phyloP scores from a whole-genome alignment of 2,888 invertebrate species.

The Pogonocherus hispidulus region DNA sequence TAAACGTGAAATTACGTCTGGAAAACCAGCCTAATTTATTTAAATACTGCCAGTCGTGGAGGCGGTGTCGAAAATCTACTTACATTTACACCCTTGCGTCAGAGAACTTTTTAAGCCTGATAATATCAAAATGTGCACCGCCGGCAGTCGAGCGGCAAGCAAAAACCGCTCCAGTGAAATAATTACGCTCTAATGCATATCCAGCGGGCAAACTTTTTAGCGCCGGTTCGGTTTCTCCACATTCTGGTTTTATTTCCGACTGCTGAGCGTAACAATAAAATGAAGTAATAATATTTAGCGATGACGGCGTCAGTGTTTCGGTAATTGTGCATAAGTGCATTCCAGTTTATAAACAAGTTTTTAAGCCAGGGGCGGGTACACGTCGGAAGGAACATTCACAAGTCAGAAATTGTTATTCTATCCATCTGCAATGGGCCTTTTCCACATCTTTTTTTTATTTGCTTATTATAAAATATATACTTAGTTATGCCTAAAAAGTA shows the following conservation, averaged over 20 bases:
- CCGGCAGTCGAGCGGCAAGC: neutral
- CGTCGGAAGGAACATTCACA: too few relatives aligned
- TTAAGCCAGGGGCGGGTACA: neutral
- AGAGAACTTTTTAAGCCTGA: conserved; percentile 22
- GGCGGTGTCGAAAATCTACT: conserved; percentile 10
- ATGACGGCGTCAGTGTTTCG: conserved; percentile 12
- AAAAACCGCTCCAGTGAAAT: conserved; percentile 15
- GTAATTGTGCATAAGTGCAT: neutral
- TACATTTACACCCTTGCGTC: neutral
- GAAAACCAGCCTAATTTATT: conserved; percentile 15
- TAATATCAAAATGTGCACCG: conserved; percentile 26
- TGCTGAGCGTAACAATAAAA: neutral
- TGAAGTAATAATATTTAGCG: conserved; percentile 18
- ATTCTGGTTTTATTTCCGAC: conserved; percentile 9
- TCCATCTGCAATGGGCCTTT: too few relatives aligned
- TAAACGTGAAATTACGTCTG: neutral
- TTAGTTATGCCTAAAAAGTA: too few relatives aligned
- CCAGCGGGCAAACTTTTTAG: conserved; percentile 20
- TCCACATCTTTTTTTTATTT: too few relatives aligned
- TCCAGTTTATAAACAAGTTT: neutral
- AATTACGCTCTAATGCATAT: conserved; percentile 18
- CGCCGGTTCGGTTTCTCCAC: neutral
- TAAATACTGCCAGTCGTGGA: conserved; percentile 7
- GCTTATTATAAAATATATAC: too few relatives aligned
- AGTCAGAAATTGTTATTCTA: too few relatives aligned